Conservation (phyloP, 2,113 vertebrate genomes). For the Bubo scandiacus region DNA sequence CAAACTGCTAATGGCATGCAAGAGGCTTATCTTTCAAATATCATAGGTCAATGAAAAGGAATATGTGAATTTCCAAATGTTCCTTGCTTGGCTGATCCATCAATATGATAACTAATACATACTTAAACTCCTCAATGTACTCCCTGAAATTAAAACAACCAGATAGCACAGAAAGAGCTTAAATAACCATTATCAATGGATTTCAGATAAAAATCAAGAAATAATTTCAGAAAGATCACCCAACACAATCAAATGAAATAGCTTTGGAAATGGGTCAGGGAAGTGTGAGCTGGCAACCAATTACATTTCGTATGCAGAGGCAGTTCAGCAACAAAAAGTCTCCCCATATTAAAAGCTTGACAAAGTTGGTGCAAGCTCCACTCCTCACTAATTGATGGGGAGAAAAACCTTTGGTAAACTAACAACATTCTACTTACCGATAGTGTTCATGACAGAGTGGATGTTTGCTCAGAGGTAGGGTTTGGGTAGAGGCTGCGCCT, state of each 20-base stretch:
- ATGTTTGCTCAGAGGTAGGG: neutral
- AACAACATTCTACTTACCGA: neutral
- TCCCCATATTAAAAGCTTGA: neutral
- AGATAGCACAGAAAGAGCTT: neutral
- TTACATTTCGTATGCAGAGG: neutral
- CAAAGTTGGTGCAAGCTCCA: neutral
- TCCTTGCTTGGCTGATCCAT: slow-evolving; percentile 51
- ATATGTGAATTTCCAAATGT: slow-evolving; percentile 31
- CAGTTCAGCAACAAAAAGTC: neutral
- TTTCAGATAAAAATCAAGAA: slow-evolving; percentile 60
- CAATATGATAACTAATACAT: slow-evolving; percentile 47
- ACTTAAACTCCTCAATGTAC: slow-evolving; percentile 35
- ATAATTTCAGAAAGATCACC: slow-evolving; percentile 50
- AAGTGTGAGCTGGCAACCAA: neutral
- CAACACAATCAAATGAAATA: neutral
- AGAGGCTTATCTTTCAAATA: slow-evolving; percentile 34
- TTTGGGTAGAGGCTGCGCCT: neutral
- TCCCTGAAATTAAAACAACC: slow-evolving; percentile 60
- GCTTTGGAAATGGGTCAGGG: neutral
- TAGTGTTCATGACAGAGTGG: rapidly evolving
- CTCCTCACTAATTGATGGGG: neutral
- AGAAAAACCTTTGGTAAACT: neutral
- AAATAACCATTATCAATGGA: slow-evolving; percentile 57
- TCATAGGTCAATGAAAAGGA: slow-evolving; percentile 46
- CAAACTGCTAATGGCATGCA: slow-evolving; percentile 26